Conservation (phyloP, 2,888 invertebrate species). For the Chrysolina americana region DNA sequence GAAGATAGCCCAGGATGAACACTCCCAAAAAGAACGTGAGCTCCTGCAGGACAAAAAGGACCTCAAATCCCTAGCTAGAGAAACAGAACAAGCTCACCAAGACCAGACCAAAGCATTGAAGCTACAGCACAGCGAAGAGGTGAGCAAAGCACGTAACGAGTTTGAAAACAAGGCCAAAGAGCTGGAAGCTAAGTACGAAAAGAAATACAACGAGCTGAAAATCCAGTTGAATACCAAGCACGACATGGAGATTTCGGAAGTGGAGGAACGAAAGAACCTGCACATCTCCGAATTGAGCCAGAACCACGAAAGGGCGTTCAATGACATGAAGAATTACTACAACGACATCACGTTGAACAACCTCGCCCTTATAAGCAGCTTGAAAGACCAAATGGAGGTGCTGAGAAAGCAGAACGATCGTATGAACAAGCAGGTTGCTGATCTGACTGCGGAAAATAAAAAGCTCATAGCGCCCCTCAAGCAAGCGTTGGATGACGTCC, state of each 20-base stretch:
- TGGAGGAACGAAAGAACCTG: conserved; percentile 92
- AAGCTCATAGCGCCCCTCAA: conserved; percentile 81
- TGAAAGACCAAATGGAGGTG: conserved; percentile 84
- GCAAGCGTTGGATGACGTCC: conserved; percentile 79
- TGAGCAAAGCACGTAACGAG: conserved; percentile 74
- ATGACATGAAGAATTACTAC: conserved; percentile 94
- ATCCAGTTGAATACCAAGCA: conserved; percentile 81
- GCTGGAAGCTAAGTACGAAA: conserved; percentile 80
- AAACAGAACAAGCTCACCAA: conserved; percentile 79
- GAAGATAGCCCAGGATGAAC: conserved; percentile 88
- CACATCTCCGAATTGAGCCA: conserved; percentile 86
- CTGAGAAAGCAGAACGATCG: conserved; percentile 85
- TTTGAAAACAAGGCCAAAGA: conserved; percentile 80
- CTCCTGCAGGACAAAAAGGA: conserved; percentile 82
- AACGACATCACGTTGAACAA: conserved; percentile 96
- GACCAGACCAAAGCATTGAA: conserved; percentile 82
- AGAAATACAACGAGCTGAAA: conserved; percentile 81
- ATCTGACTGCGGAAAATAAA: conserved; percentile 82
- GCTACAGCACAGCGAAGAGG: conserved; percentile 71
- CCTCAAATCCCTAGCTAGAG: conserved; percentile 78
- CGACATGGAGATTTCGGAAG: conserved; percentile 86
- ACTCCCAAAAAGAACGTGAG: conserved; percentile 82
- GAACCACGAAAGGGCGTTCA: conserved; percentile 88
- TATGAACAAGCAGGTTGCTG: conserved; percentile 78
- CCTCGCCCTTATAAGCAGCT: conserved; percentile 88